Evolutionary conservation across 2,797 vertebrate species (phyloP), one percentile per base, ranked within the genome.

Genomic region (Natrix natrix): DNA sequence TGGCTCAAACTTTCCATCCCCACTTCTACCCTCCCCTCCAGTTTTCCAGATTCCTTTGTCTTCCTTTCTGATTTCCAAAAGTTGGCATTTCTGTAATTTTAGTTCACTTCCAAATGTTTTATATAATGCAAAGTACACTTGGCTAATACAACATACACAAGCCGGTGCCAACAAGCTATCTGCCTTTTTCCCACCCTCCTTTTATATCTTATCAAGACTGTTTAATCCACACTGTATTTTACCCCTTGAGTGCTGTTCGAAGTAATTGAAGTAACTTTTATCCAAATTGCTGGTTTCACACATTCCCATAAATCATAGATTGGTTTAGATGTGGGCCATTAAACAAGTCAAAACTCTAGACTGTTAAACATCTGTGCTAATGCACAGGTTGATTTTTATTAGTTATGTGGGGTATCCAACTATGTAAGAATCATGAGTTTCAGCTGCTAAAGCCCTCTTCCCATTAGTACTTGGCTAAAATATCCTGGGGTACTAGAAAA

Each of bases 61-160:
- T 95, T 94, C 87, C 90, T 95, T 96, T 95, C 95, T 56, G 60
- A 95, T 97, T 98, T 97, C 97, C 98, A 98, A 97, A 97, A 97
- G 97, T 96, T 97, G 97, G 97, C 97, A 98, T 98, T 97, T 98
- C 97, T 97, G 97, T 94, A 97, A 98, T 98, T 97, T 97, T 93
- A 0, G 94, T 97, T 95, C 93, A 92, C 91, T 96, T 98, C 97
- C 97, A 98, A 97, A 96, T 97, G 96, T 97, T 95, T 96, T 93
- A 97, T 95, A 97, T 97, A 97, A 98, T 96, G 94, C 96, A 96
- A 96, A 97, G 96, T 60, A 5, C 96, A 97, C 94, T 96, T 97
- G 97, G 96, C 96, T 94, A 95, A 93, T 89, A 78, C 96, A 96
- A 95, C 92, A 87, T 93, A 93, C 86, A 89, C 83, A 91, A 32